Conservation (phyloP, 2,797 vertebrate species). For the Melanotaenia trifasciata region DNA sequence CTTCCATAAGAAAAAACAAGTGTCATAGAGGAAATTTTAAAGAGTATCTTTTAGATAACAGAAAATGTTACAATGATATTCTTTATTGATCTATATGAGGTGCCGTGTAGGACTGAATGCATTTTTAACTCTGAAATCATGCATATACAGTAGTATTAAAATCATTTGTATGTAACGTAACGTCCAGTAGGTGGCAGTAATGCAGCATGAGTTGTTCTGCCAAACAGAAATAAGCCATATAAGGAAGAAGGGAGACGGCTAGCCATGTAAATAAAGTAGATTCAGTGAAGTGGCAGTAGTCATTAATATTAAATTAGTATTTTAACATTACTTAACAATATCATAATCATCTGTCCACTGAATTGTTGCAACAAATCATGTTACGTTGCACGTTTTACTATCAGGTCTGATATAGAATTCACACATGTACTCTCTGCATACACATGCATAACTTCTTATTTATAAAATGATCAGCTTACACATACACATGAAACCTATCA, state of each 20-base stretch:
- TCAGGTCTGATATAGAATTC: too few species aligned
- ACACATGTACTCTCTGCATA: too few species aligned
- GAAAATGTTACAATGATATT: too few species aligned
- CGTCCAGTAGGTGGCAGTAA: neutral
- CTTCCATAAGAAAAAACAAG: neutral
- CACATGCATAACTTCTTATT: too few species aligned
- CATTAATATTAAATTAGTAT: neutral
- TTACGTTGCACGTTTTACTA: too few species aligned
- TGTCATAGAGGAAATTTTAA: neutral
- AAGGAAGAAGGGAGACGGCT: neutral
- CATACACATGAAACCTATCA: too few species aligned
- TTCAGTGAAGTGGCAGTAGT: neutral
- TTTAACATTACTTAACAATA: neutral
- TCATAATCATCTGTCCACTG: neutral
- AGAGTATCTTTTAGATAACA: neutral
- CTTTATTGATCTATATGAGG: too few species aligned
- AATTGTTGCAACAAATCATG: too few species aligned
- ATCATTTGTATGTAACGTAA: neutral
- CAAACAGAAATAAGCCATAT: neutral
- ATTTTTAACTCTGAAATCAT: too few species aligned
- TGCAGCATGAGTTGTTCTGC: neutral
- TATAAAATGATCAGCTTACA: too few species aligned
- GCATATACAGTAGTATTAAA: too few species aligned
- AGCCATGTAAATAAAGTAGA: neutral
- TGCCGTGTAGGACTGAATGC: too few species aligned